Conservation (phyloP, 2,113 vertebrate genomes). For the Phyllostomus discolor region DNA sequence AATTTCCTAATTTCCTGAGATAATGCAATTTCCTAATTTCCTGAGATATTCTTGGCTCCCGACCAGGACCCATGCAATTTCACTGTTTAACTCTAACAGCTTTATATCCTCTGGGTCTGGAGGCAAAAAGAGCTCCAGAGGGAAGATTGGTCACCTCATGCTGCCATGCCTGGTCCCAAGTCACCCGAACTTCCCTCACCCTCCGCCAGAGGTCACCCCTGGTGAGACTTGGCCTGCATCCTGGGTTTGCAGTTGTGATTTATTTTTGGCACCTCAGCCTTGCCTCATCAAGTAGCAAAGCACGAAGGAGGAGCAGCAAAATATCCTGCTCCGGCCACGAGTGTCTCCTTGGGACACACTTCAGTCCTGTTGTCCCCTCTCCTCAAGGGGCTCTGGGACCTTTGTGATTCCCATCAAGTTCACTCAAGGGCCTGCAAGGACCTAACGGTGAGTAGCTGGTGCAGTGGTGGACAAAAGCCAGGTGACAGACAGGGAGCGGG, state of each 20-base stretch:
- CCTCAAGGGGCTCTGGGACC: neutral
- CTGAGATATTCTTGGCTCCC: no score
- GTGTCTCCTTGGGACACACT: neutral
- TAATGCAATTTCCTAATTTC: no score
- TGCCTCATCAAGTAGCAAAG: constrained; percentile 50
- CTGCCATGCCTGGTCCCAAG: neutral
- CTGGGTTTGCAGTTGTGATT: constrained; percentile 55
- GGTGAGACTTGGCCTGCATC: neutral
- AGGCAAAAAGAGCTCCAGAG: neutral
- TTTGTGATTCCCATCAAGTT: neutral
- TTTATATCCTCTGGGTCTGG: neutral
- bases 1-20: no score
- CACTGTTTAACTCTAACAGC: no score
- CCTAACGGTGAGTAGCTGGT: constrained; percentile 37
- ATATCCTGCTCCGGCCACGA: neutral
- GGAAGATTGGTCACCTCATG: neutral
- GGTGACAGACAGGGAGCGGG: neutral
- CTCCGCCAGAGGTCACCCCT: constrained; percentile 30
- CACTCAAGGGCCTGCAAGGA: neutral
- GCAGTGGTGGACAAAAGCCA: neutral
- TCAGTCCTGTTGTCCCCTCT: neutral
- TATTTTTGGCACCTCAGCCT: constrained; percentile 65
- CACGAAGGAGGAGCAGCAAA: constrained; percentile 24
- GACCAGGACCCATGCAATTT: no score
- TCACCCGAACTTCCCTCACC: neutral